Base-by-base conservation (phyloP, 2,888 invertebrate species). In the Heteromurus nitidus region DNA sequence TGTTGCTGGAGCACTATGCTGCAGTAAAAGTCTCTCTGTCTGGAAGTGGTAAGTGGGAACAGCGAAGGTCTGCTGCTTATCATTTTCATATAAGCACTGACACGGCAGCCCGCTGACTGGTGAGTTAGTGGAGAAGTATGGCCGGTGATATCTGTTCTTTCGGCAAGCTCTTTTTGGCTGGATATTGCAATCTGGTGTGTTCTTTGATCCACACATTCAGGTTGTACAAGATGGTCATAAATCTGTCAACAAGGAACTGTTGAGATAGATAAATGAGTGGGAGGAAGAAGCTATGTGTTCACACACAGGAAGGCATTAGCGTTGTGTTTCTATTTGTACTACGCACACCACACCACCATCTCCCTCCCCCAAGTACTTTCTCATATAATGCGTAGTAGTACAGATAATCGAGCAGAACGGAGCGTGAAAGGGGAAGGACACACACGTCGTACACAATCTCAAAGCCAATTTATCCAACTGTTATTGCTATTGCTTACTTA, bases 151-250 rank as follows among this genome's bases (percentile, higher is more conserved):
- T n/a, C n/a, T n/a, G n/a, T n/a, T n/a, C n/a, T n/a, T n/a, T n/a
- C n/a, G n/a, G n/a, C n/a, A n/a, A n/a, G n/a, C n/a, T n/a, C n/a
- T n/a, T n/a, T 50, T 50, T 2, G 26, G 18, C n/a, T 20, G 53
- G 28, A 55, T n/a, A 22, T n/a, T 70, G 24, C 16, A 2, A 60
- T 42, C 42, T 70, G 42, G 36, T 18, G n/a, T n/a, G 60, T 58
- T 26, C 24, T 18, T 42, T 58, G 28, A 58, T 58, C 3, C 28
- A 22, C 26, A n/a, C 22, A 28, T 26, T 44, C 30, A 30, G 20
- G 47, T 47, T 74, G 65, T 44, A 42, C 47, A 74, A 55, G 67
- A 30, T 55, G 67, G 42, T 55, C 75, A 44, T 75, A 75, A 75
- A 75, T 75, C 75, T 75, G 67, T 75, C 75, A 58, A 42, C 58